Evolutionary conservation across 2,113 vertebrate species (phyloP).

Genomic region (Mormyrus lacerda): DNA sequence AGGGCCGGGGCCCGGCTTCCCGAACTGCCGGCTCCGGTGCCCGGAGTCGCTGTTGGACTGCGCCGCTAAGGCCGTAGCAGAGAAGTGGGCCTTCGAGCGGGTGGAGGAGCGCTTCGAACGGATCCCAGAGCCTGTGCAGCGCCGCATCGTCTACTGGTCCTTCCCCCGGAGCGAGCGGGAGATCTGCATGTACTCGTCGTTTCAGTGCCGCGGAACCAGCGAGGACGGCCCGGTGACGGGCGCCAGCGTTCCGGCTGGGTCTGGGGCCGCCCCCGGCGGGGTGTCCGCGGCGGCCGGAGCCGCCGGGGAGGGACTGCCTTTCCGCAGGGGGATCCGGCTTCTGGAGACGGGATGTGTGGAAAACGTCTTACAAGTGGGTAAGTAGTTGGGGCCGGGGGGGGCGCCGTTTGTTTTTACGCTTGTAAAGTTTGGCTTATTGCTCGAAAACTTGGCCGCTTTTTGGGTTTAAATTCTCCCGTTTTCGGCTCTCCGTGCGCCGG

Average conservation of each 20-base stretch:
- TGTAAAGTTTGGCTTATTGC: background rate
- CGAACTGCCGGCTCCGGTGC: slow-evolving; percentile 63
- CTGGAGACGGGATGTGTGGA: slow-evolving; percentile 92
- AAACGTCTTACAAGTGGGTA: slow-evolving; percentile 96
- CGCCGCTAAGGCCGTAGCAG: slow-evolving; percentile 87
- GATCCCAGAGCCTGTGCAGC: slow-evolving; percentile 92
- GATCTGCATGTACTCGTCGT: slow-evolving; percentile 96
- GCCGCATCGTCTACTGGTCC: slow-evolving; percentile 93
- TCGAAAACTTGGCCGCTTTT: slow-evolving; percentile 11
- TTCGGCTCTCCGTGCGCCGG: background rate
- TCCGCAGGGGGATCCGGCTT: slow-evolving; percentile 86
- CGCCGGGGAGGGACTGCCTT: slow-evolving; percentile 77
- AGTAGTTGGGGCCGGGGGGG: slow-evolving; percentile 50
- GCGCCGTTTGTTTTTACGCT: background rate
- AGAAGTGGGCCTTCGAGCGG: slow-evolving; percentile 92
- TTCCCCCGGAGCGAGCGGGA: slow-evolving; percentile 90
- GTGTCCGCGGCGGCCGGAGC: slow-evolving; percentile 50
- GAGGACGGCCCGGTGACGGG: slow-evolving; percentile 57
- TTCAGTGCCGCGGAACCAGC: slow-evolving; percentile 75
- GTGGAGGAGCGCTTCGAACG: slow-evolving; percentile 93
- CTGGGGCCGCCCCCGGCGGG: slow-evolving; percentile 54
- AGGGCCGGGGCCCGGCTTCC: slow-evolving; percentile 57
- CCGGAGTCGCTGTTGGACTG: slow-evolving; percentile 90
- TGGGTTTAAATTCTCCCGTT: background rate
- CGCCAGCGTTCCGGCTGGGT: slow-evolving; percentile 45